Percentiles rank a stretch among this genome's conserved stretches.
phyloP scores from a whole-genome alignment of 1,140 invertebrate genomes.

The Hormaphis cornu region DNA sequence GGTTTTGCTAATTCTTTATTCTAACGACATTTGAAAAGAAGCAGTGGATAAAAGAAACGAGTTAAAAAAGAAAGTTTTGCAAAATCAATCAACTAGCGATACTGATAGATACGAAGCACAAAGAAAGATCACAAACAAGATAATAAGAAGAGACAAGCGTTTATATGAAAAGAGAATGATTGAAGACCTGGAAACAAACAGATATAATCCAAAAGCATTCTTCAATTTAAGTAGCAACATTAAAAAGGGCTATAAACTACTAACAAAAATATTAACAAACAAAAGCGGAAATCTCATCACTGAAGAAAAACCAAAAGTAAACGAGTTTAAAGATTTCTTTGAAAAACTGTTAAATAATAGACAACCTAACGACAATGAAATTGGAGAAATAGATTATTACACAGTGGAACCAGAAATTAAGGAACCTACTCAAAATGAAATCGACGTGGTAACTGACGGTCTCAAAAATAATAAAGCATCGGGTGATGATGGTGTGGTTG shows the following conservation, averaged over 20 bases:
- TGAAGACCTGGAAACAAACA: neutral
- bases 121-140: slow-evolving; percentile 1
- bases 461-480: neutral
- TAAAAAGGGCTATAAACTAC: neutral
- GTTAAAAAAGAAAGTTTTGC: neutral
- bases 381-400: neutral
- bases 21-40: no score
- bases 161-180: neutral
- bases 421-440: neutral
- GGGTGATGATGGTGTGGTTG: neutral
- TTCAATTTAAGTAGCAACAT: neutral
- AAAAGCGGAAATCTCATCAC: neutral
- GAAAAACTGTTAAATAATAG: neutral
- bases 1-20: no score
- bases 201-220: neutral
- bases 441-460: neutral
- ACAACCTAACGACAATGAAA: neutral
- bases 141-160: neutral
- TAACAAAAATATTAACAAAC: neutral
- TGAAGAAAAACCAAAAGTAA: neutral
- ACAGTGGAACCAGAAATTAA: neutral
- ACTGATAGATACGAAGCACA: slow-evolving; percentile 1
- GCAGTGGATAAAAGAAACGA: slow-evolving; percentile 27
- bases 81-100: neutral
- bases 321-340: neutral